Base-by-base conservation (phyloP, 2,797 vertebrate genomes). In the Epinephelus malabaricus region DNA sequence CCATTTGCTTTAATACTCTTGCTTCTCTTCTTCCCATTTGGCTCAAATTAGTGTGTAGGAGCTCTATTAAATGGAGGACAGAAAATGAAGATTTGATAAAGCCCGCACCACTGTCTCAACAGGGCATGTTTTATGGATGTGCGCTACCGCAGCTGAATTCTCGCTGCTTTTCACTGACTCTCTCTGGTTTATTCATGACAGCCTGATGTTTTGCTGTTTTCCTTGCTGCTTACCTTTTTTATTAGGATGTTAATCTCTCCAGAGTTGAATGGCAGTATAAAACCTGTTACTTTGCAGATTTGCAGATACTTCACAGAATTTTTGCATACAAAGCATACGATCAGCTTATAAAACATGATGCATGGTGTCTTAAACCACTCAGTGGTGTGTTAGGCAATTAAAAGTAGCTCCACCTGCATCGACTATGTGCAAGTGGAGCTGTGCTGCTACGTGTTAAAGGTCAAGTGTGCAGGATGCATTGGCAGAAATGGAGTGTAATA, bases 61-160 rank as follows among this genome's bases (percentile, higher is more conserved):
- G 76, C 63, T 79, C 77, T 76, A 72, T 82, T 85, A 87, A 83
- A 77, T 62, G 58, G 65, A 85, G 73, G 73, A 74, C 46, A 77
- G 73, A 86, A 72, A 87, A 88, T 84, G 64, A 86, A 87, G 88
- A 87, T 88, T 84, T 88, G 81, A 86, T 89, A 65, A 88, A 82
- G 73, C 71, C 45, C 8, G 17, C 27, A 65, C 65, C 73, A n/a
- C 74, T 45, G 74, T 88, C 73, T 90, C 84, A 74, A 63, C 59
- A 76, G 84, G 62, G 19, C 69, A 83, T 89, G 74, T 88, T 90
- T 90, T 83, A 93, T 92, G 81, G 76, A 88, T 83, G 62, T 62
- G 53, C 17, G n/a, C 45, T 19, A 14, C 72, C 27, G 2, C 74
- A 68, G 69, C 77, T 76, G 76, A 77, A 81, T 70, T 81, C 6